A percentile compares a stretch with the other conserved stretches of the same genome.
Conservation (phyloP, 2,888 invertebrate genomes). For the Yponomeuta cagnagella region DNA sequence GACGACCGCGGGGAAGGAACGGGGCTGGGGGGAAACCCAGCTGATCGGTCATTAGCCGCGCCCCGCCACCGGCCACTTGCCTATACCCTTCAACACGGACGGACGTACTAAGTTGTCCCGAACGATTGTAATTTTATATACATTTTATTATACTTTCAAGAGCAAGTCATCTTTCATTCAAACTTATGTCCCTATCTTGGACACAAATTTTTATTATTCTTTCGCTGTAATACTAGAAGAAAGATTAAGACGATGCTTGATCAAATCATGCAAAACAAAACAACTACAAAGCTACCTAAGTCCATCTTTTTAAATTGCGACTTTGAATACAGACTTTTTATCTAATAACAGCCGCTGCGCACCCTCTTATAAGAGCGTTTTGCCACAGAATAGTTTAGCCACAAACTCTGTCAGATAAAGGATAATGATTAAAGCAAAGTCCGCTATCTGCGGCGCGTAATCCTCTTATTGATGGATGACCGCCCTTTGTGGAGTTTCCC, state of each 20-base stretch:
- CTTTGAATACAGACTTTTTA: not conserved
- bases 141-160: no score
- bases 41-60: no score
- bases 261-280: not conserved
- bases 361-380: not conserved
- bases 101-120: no score
- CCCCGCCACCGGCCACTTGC: no score
- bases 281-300: no score
- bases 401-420: not conserved
- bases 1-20: no score
- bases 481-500: slow-evolving; percentile 40
- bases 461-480: slow-evolving; percentile 62
- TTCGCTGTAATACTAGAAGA: not conserved
- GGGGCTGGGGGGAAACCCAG: no score
- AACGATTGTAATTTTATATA: no score
- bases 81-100: no score
- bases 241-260: not conserved
- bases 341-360: not conserved
- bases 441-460: slow-evolving; percentile 36
- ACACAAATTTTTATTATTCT: no score
- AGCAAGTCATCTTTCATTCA: no score
- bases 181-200: no score
- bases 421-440: slow-evolving; percentile 53
- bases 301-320: not conserved
- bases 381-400: not conserved